These are phyloP conservation scores for Drosophila quadrilineata DNA, from an alignment of 1,140 invertebrate species.

Conservation along the genomic window DNA sequence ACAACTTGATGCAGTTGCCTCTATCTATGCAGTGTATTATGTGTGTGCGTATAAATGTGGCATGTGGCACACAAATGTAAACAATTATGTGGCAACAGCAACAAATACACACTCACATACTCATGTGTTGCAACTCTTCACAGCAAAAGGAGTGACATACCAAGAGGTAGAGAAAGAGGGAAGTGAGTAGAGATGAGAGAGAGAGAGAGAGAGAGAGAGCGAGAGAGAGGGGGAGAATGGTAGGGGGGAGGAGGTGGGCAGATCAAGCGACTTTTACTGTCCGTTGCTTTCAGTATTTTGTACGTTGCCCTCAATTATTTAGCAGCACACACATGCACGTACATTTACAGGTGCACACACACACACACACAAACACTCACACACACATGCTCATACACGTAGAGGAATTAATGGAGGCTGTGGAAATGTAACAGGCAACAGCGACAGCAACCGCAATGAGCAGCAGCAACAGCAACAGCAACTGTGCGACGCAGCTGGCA, in stretches of 20 bases:
- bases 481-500: slow-evolving; percentile 8
- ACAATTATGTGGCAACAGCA: slow-evolving; percentile 28
- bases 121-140: slow-evolving; percentile 17
- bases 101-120: too few species aligned
- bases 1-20: slow-evolving; percentile 20
- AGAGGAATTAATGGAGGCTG: slow-evolving; percentile 59
- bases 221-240: too few species aligned
- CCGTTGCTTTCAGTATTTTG: slow-evolving; percentile 12
- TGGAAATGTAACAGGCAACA: slow-evolving; percentile 51
- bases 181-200: too few species aligned
- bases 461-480: slow-evolving; percentile 12
- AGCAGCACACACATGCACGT: slow-evolving; percentile 32
- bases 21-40: background rate
- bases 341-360: slow-evolving; percentile 3
- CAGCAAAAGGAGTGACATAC: slow-evolving; percentile 25
- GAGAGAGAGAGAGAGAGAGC: too few species aligned
- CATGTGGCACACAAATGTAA: slow-evolving; percentile 15
- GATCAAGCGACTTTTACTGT: slow-evolving; percentile 15
- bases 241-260: slow-evolving; percentile 8
- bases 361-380: background rate
- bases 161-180: too few species aligned
- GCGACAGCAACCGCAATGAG: slow-evolving; percentile 46
- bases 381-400: slow-evolving; percentile 13
- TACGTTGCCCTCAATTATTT: slow-evolving; percentile 57
- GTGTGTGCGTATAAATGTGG: background rate